Percentiles rank a stretch among this genome's conserved stretches.
Evolutionary conservation across 1,140 invertebrate species (phyloP).

Genomic region (Drosophila tristis): DNA sequence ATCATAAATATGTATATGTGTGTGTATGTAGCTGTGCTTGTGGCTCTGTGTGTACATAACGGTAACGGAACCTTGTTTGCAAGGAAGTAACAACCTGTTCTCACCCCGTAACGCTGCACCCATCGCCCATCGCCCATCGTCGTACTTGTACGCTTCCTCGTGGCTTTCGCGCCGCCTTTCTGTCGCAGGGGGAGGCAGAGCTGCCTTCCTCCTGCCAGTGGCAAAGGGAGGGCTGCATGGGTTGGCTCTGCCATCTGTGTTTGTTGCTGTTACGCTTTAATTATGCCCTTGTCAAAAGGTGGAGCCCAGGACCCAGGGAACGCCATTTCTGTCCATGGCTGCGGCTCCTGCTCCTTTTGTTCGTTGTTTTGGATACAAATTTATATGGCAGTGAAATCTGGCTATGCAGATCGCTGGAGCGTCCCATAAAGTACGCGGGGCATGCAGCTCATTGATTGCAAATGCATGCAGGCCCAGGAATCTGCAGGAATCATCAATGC

Average conservation of each 20-base stretch:
- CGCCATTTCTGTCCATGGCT: constrained; percentile 26
- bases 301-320: constrained; percentile 37
- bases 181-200: background rate
- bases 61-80: constrained; percentile 81
- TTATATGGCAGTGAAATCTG: constrained; percentile 15
- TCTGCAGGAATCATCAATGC: constrained; percentile 51
- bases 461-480: constrained; percentile 33
- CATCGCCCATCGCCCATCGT: too few relatives aligned
- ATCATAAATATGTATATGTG: too few relatives aligned
- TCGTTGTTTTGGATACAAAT: constrained; percentile 45
- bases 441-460: constrained; percentile 52
- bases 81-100: constrained; percentile 82
- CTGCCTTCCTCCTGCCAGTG: background rate
- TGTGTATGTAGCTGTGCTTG: constrained; percentile 36
- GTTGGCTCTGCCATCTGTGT: constrained; percentile 39
- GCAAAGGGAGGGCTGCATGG: constrained; percentile 5
- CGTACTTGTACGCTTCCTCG: background rate
- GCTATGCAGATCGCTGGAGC: constrained; percentile 11
- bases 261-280: constrained; percentile 77
- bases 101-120: constrained; percentile 59
- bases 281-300: constrained; percentile 81
- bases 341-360: constrained; percentile 28
- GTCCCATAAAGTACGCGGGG: constrained; percentile 46
- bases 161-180: constrained; percentile 36
- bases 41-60: constrained; percentile 59